Evolutionary conservation across 2,888 invertebrate genomes (phyloP).

Genomic region (Cataglyphis altisquamis): DNA sequence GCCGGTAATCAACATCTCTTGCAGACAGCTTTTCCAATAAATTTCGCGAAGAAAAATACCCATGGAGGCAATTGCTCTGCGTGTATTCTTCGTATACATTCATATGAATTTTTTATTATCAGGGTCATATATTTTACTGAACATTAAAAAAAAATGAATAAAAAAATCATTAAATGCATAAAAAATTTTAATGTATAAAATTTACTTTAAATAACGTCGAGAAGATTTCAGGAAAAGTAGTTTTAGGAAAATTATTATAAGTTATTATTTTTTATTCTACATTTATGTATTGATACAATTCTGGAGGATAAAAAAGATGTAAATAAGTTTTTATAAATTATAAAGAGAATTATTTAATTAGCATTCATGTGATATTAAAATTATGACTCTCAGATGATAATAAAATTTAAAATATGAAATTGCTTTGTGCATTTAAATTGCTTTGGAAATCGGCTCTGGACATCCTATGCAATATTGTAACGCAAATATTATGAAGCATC

Average conservation of each 20-base stretch:
- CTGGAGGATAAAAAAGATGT: neutral
- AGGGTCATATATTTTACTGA: neutral
- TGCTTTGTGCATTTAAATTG: neutral
- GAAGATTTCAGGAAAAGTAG: neutral
- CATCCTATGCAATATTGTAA: neutral
- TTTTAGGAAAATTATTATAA: neutral
- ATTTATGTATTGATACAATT: neutral
- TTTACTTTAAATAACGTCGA: neutral
- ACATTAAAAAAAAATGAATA: neutral
- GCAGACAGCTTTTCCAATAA: neutral
- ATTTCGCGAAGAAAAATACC: slow-evolving; percentile 23
- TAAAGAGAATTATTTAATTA: neutral
- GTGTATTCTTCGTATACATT: neutral
- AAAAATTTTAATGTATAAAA: neutral
- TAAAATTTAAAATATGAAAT: neutral
- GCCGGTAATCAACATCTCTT: neutral
- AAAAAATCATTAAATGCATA: neutral
- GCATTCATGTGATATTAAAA: neutral
- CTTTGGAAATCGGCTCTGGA: slow-evolving; percentile 4
- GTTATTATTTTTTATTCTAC: neutral
- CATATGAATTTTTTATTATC: neutral
- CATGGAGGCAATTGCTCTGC: neutral
- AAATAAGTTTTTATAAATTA: neutral
- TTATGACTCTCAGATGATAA: neutral
- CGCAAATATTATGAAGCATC: slow-evolving; percentile 13